A percentile compares a stretch with the other conserved stretches of the same genome.
Evolutionary conservation across 1,140 invertebrate species (phyloP).

Genomic region (Scaptomyza pallida): DNA sequence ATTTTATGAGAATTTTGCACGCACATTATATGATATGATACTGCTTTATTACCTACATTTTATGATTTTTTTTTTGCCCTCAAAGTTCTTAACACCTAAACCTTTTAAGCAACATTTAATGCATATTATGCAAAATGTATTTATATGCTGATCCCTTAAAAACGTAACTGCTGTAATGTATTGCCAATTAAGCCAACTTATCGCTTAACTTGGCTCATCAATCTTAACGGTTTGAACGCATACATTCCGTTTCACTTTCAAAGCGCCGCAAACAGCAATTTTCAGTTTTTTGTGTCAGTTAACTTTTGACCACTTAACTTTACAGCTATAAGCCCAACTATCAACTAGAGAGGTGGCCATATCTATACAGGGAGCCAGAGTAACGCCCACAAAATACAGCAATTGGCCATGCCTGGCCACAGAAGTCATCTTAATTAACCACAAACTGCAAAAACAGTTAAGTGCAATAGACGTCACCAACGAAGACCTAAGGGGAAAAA

Average conservation of each 20-base stretch:
- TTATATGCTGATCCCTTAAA: neutral
- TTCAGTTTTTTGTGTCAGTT: constrained; percentile 13
- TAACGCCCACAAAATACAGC: constrained; percentile 43
- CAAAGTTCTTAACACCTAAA: too few species aligned
- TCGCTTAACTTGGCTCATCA: constrained; percentile 15
- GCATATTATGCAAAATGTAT: neutral
- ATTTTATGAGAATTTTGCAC: constrained; percentile 2
- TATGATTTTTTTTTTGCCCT: too few species aligned
- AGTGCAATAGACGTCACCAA: constrained; percentile 71
- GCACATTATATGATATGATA: neutral
- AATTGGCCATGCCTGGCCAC: constrained; percentile 53
- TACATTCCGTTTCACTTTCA: constrained; percentile 62
- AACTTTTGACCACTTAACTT: constrained; percentile 49
- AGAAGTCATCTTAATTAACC: constrained; percentile 78
- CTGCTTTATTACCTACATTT: too few species aligned
- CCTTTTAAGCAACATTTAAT: too few species aligned
- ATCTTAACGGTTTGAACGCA: neutral
- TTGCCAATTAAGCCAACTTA: neutral
- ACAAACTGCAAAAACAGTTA: constrained; percentile 57
- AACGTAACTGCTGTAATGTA: neutral
- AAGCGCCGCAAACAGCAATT: constrained; percentile 46
- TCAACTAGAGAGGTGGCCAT: too few species aligned
- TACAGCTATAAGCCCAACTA: constrained; percentile 7
- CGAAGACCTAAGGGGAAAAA: constrained; percentile 1
- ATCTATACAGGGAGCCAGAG: neutral